Percentiles rank a stretch among this genome's conserved stretches.
Evolutionary conservation across 2,113 vertebrate species (phyloP).

Genomic region (Tachuris rubrigastra): DNA sequence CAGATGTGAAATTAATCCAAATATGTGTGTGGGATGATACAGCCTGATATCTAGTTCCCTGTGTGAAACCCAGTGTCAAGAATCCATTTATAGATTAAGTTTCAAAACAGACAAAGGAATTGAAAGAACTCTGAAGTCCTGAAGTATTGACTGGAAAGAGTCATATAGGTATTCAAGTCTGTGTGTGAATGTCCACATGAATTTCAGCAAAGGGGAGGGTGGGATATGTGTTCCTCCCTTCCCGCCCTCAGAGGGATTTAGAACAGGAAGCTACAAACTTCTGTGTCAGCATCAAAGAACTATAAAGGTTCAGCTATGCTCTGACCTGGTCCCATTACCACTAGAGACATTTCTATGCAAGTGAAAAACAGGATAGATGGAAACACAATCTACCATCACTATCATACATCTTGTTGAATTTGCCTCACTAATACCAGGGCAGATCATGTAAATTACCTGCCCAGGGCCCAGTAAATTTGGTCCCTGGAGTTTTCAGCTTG

Average conservation of each 20-base stretch:
- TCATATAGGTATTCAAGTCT: accelerated
- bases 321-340: not conserved
- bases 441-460: not conserved
- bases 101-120: not conserved
- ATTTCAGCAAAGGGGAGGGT: not conserved
- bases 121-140: not conserved
- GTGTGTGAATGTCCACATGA: not conserved
- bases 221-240: not conserved
- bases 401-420: not conserved
- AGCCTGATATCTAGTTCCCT: not conserved
- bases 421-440: not conserved
- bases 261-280: not conserved
- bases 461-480: not conserved
- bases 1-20: not conserved
- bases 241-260: not conserved
- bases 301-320: not conserved
- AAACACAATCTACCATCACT: not conserved
- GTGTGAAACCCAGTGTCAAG: not conserved
- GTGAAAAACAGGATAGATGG: not conserved
- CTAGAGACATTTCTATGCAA: not conserved
- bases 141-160: not conserved
- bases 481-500: not conserved
- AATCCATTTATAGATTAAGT: not conserved
- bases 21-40: not conserved
- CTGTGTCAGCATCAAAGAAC: not conserved